These are phyloP conservation scores for Poeciliopsis infans DNA, from an alignment of 2,797 vertebrate species.

Conservation along the genomic window DNA sequence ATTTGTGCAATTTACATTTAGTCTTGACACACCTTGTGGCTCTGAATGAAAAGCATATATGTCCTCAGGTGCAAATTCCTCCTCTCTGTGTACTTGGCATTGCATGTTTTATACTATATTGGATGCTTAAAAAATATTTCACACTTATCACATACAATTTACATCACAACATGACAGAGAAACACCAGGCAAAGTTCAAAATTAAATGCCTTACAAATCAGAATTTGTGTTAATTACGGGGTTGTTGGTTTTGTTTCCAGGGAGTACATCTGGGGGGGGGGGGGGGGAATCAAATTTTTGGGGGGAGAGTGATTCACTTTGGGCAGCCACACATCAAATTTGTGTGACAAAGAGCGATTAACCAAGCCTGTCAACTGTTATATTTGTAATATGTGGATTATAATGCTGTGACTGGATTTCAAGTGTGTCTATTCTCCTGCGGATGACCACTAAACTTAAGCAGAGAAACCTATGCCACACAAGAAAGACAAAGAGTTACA, in stretches of 20 bases:
- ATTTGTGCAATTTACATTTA: slow-evolving; percentile 74
- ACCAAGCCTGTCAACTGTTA: slow-evolving; percentile 67
- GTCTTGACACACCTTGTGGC: slow-evolving; percentile 72
- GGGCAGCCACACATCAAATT: slow-evolving; percentile 55
- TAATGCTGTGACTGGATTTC: slow-evolving; percentile 64
- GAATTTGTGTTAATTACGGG: slow-evolving; percentile 62
- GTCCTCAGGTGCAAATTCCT: slow-evolving; percentile 72
- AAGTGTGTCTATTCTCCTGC: slow-evolving; percentile 51
- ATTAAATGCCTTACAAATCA: slow-evolving; percentile 69
- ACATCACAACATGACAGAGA: slow-evolving; percentile 66
- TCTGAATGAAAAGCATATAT: slow-evolving; percentile 61
- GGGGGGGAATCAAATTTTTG: slow-evolving; percentile 28
- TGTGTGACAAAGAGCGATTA: slow-evolving; percentile 65
- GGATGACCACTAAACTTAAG: slow-evolving; percentile 81
- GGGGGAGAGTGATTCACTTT: slow-evolving; percentile 51
- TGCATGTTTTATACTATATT: slow-evolving; percentile 63
- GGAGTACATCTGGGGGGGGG: slow-evolving; percentile 40
- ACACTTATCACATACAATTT: slow-evolving; percentile 79
- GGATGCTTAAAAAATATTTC: slow-evolving; percentile 70
- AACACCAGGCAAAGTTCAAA: slow-evolving; percentile 70
- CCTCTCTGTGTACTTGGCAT: slow-evolving; percentile 71
- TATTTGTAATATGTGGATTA: slow-evolving; percentile 68
- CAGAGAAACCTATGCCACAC: slow-evolving; percentile 82
- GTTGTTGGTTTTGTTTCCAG: slow-evolving; percentile 43
- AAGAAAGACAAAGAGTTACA: slow-evolving; percentile 87